Conservation (phyloP, 2,888 invertebrate genomes). For the Agonopterix heracliana region DNA sequence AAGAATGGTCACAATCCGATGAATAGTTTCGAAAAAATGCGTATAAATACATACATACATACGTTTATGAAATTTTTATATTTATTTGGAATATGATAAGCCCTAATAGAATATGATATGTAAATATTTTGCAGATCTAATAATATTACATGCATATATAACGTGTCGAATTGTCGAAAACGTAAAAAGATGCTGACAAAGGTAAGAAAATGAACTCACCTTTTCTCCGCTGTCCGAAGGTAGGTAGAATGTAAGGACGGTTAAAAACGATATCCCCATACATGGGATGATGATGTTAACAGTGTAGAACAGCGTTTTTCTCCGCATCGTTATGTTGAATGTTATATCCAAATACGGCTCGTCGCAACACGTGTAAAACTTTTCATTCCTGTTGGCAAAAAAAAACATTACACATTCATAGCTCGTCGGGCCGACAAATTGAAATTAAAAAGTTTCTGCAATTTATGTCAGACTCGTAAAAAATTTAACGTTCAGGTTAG, state of each 20-base stretch:
- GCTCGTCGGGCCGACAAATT: slow-evolving; percentile 3
- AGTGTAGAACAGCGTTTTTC: slow-evolving; percentile 97
- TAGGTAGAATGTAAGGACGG: slow-evolving; percentile 97
- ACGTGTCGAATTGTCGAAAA: too few relatives aligned
- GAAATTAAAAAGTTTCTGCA: slow-evolving; percentile 8
- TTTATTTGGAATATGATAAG: too few relatives aligned
- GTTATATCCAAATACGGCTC: slow-evolving; percentile 97
- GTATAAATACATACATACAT: too few relatives aligned
- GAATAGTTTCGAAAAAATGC: too few relatives aligned
- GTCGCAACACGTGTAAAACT: slow-evolving; percentile 97
- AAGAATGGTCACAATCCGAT: too few relatives aligned
- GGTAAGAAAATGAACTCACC: slow-evolving; percentile 6
- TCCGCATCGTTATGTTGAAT: slow-evolving; percentile 97
- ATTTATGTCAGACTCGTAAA: slow-evolving; percentile 15
- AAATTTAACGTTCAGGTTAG: slow-evolving; percentile 16
- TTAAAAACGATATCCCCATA: slow-evolving; percentile 97
- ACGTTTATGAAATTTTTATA: too few relatives aligned
- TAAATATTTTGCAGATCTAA: too few relatives aligned
- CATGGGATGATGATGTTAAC: slow-evolving; percentile 98
- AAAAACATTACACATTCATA: background rate
- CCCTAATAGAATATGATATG: too few relatives aligned
- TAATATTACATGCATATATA: too few relatives aligned
- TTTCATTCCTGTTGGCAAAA: slow-evolving; percentile 83
- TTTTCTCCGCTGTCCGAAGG: slow-evolving; percentile 99
- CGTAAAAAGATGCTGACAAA: too few relatives aligned